Conservation (phyloP, 2,888 invertebrate species). For the Netelia fuscicornis region DNA sequence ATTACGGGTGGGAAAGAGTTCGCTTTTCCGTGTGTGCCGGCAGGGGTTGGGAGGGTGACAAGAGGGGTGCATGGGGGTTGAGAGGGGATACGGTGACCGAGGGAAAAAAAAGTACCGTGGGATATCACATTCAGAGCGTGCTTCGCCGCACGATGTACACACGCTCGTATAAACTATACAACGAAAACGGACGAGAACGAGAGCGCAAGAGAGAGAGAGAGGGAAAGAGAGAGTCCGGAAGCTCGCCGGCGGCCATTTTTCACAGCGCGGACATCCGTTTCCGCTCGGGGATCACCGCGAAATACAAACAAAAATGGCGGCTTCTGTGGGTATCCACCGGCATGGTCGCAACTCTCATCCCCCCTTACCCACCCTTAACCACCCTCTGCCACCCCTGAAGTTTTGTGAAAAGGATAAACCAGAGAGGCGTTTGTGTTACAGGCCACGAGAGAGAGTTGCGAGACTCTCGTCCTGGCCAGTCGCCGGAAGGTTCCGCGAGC, state of each 20-base stretch:
- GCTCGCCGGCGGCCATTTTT: conserved; percentile 81
- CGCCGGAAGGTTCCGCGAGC: too few relatives aligned
- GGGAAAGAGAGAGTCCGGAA: conserved; percentile 74
- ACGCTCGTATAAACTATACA: conserved; percentile 32
- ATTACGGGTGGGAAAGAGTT: conserved; percentile 49
- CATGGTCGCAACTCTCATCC: conserved; percentile 17
- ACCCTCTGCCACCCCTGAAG: background rate
- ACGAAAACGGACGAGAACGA: conserved; percentile 18
- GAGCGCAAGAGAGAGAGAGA: background rate
- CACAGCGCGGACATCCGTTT: conserved; percentile 82
- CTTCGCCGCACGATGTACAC: conserved; percentile 39
- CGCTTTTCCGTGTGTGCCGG: conserved; percentile 55
- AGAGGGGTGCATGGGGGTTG: conserved; percentile 26
- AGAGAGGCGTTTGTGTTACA: conserved; percentile 5
- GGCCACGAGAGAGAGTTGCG: conserved; percentile 12
- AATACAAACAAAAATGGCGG: conserved; percentile 81
- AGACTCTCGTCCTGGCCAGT: conserved; percentile 38
- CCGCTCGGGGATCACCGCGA: conserved; percentile 80
- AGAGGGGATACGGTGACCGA: conserved; percentile 47
- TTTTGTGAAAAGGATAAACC: conserved; percentile 38
- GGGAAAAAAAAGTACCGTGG: conserved; percentile 50
- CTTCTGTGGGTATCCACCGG: conserved; percentile 65
- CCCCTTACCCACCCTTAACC: background rate
- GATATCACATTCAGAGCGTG: conserved; percentile 55
- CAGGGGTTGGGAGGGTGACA: conserved; percentile 48